Evolutionary conservation across 2,797 vertebrate genomes (phyloP).

Genomic region (Pitangus sulphuratus): DNA sequence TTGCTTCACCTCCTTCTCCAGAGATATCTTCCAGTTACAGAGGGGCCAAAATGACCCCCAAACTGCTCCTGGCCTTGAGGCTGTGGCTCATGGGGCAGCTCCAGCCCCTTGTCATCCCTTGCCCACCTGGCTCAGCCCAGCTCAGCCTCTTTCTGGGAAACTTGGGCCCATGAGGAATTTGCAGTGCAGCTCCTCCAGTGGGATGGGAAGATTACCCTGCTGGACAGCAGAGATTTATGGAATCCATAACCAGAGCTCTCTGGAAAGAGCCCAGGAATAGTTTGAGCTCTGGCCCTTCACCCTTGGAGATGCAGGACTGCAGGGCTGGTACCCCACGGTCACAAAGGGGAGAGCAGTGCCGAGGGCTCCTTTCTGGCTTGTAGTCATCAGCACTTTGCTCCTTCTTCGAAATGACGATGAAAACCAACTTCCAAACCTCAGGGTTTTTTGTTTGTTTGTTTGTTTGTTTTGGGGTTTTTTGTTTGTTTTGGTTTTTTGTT

Average conservation of each 20-base stretch:
- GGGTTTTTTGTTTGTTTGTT: neutral
- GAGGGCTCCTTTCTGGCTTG: neutral
- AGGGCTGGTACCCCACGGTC: neutral
- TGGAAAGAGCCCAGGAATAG: neutral
- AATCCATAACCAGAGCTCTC: neutral
- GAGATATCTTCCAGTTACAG: fast-evolving
- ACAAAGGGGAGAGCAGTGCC: neutral
- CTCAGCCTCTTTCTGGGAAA: neutral
- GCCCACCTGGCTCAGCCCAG: fast-evolving
- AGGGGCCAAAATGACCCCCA: fast-evolving
- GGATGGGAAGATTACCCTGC: neutral
- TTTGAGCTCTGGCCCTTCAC: neutral
- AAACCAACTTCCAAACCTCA: conserved; percentile 39
- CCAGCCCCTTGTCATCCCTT: fast-evolving
- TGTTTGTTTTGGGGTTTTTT: too few relatives aligned
- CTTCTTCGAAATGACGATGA: neutral
- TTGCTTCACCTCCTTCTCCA: neutral
- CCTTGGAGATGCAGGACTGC: neutral
- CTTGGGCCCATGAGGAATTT: neutral
- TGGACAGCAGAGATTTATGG: neutral
- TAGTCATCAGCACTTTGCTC: neutral
- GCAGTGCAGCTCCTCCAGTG: neutral
- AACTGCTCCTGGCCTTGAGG: too few relatives aligned
- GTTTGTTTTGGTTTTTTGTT: neutral
- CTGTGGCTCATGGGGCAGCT: neutral